Base-by-base conservation (phyloP, 2,113 vertebrate species). In the Catagonus wagneri region DNA sequence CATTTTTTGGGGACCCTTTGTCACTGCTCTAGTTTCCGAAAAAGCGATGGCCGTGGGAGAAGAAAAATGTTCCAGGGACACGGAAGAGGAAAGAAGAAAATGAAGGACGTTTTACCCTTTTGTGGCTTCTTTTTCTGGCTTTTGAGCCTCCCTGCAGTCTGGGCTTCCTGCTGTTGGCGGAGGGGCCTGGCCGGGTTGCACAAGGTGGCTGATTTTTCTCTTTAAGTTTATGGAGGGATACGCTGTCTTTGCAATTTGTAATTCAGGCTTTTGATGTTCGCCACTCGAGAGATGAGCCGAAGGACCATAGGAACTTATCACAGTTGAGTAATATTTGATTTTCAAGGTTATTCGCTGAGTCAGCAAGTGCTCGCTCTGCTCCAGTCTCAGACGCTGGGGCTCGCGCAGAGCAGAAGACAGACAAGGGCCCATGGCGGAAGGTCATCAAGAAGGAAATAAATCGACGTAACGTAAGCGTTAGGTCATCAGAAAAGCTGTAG, bases 71-170 rank as follows among this genome's bases (percentile, higher is more conserved):
- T 17, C 32, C 2, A 10, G 2, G 66, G 32, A 76, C 54, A 16
- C 3, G 34, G 9, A 66, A 58, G 19, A 58, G 13, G 32, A 84
- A 69, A 12, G 54, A 22, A 23, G 19, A 23, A 27, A 32, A 20
- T 1, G 0, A 7, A 4, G 52, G 19, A 5, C 7, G 0, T 2
- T 61, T 54, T 52, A 11, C 12, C 9, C 14, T 14, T 22, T 13
- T 50, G 0, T 6, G 9, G 3, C 54, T 39, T 20, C 23, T 14
- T 34, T 11, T 23, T 44, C 0, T 20, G 54, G 29, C 0, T 6
- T 36, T 27, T 23, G 27, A 10, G 20, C 4, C 29, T 56, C 61
- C 50, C 50, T 5, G 4, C 6, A 1, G 50, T 50, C 23, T 25
- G 36, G 27, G 36, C 17, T 54, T 29, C 7, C 16, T 3, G 1